Conservation (phyloP, 2,888 invertebrate genomes). For the Lamellibrachia columna region DNA sequence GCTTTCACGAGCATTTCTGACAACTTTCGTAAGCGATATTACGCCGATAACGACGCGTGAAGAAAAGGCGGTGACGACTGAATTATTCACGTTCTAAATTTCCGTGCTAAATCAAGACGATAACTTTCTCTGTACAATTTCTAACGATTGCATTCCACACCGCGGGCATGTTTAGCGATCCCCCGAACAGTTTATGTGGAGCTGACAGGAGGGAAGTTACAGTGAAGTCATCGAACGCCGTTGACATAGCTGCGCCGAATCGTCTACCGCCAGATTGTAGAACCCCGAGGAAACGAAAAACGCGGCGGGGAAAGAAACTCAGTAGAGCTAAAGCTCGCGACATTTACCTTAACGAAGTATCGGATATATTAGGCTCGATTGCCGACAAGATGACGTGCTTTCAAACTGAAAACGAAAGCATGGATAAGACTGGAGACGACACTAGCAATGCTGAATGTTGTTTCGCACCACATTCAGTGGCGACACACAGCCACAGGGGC, state of each 20-base stretch:
- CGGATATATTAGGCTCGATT: not conserved
- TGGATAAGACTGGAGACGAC: not conserved
- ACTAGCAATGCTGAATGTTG: not conserved
- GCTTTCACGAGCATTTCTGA: not conserved
- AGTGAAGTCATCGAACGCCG: not conserved
- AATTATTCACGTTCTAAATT: not conserved
- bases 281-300: not conserved
- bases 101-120: not conserved
- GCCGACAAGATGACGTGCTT: not conserved
- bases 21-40: not conserved
- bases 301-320: constrained; percentile 11
- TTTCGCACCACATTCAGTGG: not conserved
- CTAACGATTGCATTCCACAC: not conserved
- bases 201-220: not conserved
- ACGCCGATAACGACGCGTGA: not conserved
- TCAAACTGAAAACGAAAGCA: not conserved
- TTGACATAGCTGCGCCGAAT: not conserved
- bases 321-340: not conserved
- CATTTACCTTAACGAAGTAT: not conserved
- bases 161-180: not conserved
- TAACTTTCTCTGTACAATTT: not conserved
- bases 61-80: not conserved
- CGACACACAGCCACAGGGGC: not conserved
- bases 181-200: not conserved
- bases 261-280: not conserved